Evolutionary conservation across 92 coral and sea anemone species (phyloP).

Genomic region (Blastomussa wellsi): DNA sequence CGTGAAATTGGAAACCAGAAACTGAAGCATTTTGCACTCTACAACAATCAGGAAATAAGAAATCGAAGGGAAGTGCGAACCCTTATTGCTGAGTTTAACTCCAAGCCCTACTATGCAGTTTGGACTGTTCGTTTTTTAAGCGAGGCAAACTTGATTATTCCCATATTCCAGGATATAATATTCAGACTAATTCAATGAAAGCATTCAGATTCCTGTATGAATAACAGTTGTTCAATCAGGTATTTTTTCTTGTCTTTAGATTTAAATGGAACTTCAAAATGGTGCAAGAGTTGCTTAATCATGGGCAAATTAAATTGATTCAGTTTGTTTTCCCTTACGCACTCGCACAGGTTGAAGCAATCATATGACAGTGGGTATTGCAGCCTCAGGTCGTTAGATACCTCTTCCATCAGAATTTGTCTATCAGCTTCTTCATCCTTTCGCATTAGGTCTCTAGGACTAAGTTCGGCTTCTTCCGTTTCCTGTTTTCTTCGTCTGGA

Average conservation of each 20-base stretch:
- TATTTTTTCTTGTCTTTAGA: constrained; percentile 64
- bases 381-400: constrained; percentile 48
- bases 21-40: too few relatives aligned
- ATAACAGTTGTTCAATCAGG: constrained; percentile 53
- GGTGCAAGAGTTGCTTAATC: constrained; percentile 15
- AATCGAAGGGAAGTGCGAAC: too few relatives aligned
- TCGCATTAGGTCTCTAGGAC: constrained; percentile 23
- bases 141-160: background rate
- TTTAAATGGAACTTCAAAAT: constrained; percentile 59
- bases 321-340: constrained; percentile 44
- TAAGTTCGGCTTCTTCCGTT: constrained; percentile 4
- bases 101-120: background rate
- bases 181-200: constrained; percentile 7
- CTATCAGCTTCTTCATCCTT: constrained; percentile 44
- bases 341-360: constrained; percentile 53
- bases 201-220: constrained; percentile 50
- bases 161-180: background rate
- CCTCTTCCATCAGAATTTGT: constrained; percentile 34
- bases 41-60: too few relatives aligned
- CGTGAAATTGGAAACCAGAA: too few relatives aligned
- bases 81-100: too few relatives aligned
- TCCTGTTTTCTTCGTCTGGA: constrained; percentile 26
- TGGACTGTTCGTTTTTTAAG: too few relatives aligned
- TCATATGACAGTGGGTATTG: constrained; percentile 62
- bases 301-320: constrained; percentile 46